Evolutionary conservation across 2,113 vertebrate genomes (phyloP).

Genomic region (Ceuthmochares aereus): DNA sequence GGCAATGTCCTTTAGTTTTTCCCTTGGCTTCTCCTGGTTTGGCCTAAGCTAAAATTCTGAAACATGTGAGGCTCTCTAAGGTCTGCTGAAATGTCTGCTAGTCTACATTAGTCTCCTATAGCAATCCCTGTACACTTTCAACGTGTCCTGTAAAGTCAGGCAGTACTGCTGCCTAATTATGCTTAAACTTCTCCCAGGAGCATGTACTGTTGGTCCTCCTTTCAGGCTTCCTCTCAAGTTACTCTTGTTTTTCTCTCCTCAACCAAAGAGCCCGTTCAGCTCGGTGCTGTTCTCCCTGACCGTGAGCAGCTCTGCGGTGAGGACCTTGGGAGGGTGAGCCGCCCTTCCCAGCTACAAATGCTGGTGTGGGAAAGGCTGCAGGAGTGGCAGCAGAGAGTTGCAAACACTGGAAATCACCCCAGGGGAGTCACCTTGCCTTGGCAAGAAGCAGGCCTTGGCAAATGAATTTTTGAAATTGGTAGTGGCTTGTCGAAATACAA

Average conservation of each 20-base stretch:
- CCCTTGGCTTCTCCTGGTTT: not conserved
- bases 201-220: not conserved
- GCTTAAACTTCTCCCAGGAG: not conserved
- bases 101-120: not conserved
- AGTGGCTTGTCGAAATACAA: not conserved
- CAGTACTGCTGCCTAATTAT: not conserved
- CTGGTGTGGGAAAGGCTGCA: not conserved
- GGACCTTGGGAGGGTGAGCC: rapidly evolving
- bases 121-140: not conserved
- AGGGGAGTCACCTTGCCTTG: not conserved
- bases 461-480: not conserved
- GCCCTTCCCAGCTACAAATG: not conserved
- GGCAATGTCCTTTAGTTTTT: not conserved
- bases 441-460: not conserved
- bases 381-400: not conserved
- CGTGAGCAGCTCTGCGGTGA: not conserved
- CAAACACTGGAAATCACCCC: not conserved
- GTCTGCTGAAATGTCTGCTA: not conserved
- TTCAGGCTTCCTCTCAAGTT: not conserved
- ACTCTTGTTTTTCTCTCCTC: not conserved
- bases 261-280: not conserved
- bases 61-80: not conserved
- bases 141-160: not conserved
- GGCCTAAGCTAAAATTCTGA: not conserved
- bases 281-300: not conserved